Evolutionary conservation across 2,113 vertebrate species (phyloP).

Genomic region (Castor canadensis): DNA sequence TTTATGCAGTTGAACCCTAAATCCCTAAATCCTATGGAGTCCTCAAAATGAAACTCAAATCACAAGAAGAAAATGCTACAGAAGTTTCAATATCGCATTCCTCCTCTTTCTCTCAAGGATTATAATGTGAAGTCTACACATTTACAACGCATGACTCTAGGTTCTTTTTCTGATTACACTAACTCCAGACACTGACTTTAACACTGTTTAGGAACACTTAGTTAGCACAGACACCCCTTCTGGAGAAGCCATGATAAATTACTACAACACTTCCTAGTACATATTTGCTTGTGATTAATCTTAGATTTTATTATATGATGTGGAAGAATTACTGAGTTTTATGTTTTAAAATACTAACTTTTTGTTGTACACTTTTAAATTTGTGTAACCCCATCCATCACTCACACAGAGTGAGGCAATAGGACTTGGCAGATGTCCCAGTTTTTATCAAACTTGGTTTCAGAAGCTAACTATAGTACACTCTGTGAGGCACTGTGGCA

Average conservation of each 20-base stretch:
- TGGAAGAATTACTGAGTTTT: conserved; percentile 7
- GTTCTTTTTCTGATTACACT: neutral
- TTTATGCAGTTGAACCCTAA: neutral
- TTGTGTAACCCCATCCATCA: conserved; percentile 39
- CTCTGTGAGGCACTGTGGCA: neutral
- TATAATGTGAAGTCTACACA: neutral
- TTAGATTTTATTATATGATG: conserved; percentile 25
- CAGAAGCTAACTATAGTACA: conserved; percentile 14
- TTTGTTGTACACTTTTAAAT: conserved; percentile 52
- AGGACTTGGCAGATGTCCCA: neutral
- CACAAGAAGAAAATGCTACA: neutral
- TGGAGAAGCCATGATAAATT: neutral
- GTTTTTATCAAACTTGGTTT: conserved; percentile 47
- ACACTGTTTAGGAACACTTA: conserved; percentile 30
- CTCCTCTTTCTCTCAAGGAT: neutral
- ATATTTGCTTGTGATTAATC: conserved; percentile 48
- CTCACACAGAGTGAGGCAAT: neutral
- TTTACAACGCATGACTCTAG: neutral
- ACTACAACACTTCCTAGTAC: conserved; percentile 52
- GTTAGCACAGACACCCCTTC: neutral
- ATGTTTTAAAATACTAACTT: conserved; percentile 31
- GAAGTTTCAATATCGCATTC: neutral
- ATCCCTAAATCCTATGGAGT: neutral
- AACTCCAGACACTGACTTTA: neutral
- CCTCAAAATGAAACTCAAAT: conserved; percentile 15